Base-by-base conservation (phyloP, 30 jellyfish, hydroid and myxozoan species). In the Aurelia aurita complex sp. Pacific region DNA sequence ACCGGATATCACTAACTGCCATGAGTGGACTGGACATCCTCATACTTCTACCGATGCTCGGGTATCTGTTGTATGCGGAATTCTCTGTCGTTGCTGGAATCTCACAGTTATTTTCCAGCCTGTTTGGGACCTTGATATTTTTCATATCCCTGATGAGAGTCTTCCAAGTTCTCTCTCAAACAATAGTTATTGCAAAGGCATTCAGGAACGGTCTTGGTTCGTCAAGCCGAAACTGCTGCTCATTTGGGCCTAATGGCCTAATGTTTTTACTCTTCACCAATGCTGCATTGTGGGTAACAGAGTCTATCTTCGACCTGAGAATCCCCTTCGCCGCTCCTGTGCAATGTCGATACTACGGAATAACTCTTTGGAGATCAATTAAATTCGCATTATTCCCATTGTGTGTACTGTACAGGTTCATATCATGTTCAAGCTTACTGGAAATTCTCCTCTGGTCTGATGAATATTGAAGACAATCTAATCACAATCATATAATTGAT, bases 381-480 rank as follows among this genome's bases (percentile, higher is more conserved):
- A 86, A 75, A 40, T 70, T 76, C 36, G 89, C 95, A 1, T 46
- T 86, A 19, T 86, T 64, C 62, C 95, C 95, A 3, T 51, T 86
- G 50, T 86, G 89, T 76, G 76, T 77, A 3, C 89, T 86, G 10
- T 86, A 57, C 35, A 38, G 95, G 19, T 86, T 76, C 81, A 77
- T 67, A 7, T 65, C 95, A 8, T 76, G 85, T 76, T 43, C 95
- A 23, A 60, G 89, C 40, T 46, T 86, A 33, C 64, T 77, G 34
- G 95, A 86, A 46, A 69, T 84, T 73, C 80, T 84, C 23, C 87
- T 84, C 32, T 84, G 93, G 93, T 71, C 93, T 13, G 93, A 84
- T 59, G 88, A 74, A 64, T 34, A 35, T 65, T 79, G 73, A 79
- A 2, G 57, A 46, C 57, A 46, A 46, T 46, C 57, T 46, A 46